A percentile compares a stretch with the other conserved stretches of the same genome.
These are phyloP conservation scores for Tetranychus truncatus DNA, from an alignment of 2,888 invertebrate genomes.

Conservation along the genomic window DNA sequence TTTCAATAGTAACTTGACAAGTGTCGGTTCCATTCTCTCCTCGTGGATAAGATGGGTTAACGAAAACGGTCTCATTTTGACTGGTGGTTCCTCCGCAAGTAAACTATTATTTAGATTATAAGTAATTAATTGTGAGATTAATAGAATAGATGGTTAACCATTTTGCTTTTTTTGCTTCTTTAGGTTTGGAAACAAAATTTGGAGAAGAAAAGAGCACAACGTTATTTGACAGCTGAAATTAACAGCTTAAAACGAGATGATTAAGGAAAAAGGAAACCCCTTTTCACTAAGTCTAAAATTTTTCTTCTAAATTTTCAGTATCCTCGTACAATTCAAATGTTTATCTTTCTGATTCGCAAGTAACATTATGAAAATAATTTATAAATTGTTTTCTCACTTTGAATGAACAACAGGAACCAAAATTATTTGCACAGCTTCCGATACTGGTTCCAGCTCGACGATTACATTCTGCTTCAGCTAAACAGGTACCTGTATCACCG, in stretches of 20 bases:
- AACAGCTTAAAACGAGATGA: no score
- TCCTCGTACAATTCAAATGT: not conserved
- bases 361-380: not conserved
- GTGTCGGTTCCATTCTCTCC: slow-evolving; percentile 60
- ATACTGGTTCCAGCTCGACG: slow-evolving; percentile 51
- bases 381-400: slow-evolving; percentile 11
- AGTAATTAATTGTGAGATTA: no score
- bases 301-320: not conserved
- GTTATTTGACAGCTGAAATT: no score
- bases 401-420: slow-evolving; percentile 52
- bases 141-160: no score
- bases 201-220: no score
- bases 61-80: slow-evolving; percentile 69
- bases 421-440: slow-evolving; percentile 53
- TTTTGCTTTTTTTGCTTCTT: no score
- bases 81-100: slow-evolving; percentile 57
- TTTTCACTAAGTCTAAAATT: not conserved
- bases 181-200: no score
- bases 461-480: slow-evolving; percentile 43
- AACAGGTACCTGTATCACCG: slow-evolving; percentile 41
- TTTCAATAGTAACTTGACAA: slow-evolving; percentile 62
- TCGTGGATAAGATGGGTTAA: slow-evolving; percentile 58
- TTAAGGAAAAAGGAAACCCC: no score
- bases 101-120: slow-evolving; percentile 35
- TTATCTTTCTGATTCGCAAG: not conserved